These are phyloP conservation scores for Tangara arthus DNA, from an alignment of 2,797 vertebrate genomes.

Conservation along the genomic window DNA sequence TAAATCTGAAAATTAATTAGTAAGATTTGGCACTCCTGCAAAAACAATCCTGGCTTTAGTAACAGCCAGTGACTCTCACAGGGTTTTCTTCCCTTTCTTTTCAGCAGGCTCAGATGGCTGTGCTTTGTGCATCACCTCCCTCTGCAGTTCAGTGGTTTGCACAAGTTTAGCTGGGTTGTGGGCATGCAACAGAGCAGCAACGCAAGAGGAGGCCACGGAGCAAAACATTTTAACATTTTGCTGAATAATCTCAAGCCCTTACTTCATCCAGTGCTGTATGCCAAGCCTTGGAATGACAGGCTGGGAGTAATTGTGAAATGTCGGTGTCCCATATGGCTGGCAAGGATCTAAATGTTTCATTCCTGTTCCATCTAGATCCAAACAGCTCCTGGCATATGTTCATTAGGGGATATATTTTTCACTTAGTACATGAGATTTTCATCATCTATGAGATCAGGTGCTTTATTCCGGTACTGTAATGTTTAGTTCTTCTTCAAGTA, in stretches of 20 bases:
- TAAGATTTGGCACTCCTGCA: constrained; percentile 27
- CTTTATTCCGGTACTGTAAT: not conserved
- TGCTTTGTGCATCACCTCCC: not conserved
- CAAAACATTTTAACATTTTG: not conserved
- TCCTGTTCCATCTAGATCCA: not conserved
- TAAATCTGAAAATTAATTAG: constrained; percentile 42
- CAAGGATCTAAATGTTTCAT: constrained; percentile 25
- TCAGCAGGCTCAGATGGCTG: constrained; percentile 9
- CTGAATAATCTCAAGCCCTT: constrained; percentile 43
- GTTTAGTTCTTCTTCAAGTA: not conserved
- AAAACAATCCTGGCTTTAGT: constrained; percentile 29
- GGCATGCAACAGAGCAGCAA: not conserved
- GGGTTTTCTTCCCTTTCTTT: constrained; percentile 23
- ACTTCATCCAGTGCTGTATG: not conserved
- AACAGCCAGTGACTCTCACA: not conserved
- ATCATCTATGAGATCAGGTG: constrained; percentile 8
- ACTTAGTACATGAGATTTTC: not conserved
- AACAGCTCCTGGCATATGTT: constrained; percentile 24
- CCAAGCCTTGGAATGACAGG: constrained; percentile 8
- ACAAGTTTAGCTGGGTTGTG: not conserved
- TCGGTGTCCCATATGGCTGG: constrained; percentile 24
- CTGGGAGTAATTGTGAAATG: not conserved
- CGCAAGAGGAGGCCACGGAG: not conserved
- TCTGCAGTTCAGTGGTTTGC: not conserved
- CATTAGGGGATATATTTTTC: constrained; percentile 30